Base-by-base conservation (phyloP, 2,113 vertebrate species). In the Platichthys flesus region DNA sequence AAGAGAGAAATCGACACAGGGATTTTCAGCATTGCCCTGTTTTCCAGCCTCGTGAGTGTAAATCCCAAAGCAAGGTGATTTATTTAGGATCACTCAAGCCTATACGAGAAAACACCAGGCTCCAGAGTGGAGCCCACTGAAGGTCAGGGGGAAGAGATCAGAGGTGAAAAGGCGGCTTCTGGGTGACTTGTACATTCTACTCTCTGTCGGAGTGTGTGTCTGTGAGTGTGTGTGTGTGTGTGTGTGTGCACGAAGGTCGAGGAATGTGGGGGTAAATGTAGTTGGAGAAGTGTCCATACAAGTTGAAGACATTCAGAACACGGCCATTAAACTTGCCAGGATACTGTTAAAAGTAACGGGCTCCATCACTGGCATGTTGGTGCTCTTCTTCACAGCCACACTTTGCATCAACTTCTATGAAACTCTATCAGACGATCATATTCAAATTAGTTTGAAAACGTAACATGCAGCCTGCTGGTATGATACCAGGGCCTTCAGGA, bases 211-310 rank as follows among this genome's bases (percentile, higher is more conserved):
- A 62, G 78, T 42, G 49, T 51, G 74, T 21, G 5, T 23, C 42
- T 24, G 31, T 0, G 35, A 62, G 78, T 21, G 5, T 23, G 74
- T 21, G 5, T 23, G 42, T 24, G 77, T 42, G 49, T 51, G 74
- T 21, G 5, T 23, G 21, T 24, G 31, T 31, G 24, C 26, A 9
- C n/a, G 69, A 72, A 56, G 47, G 47, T 66, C 1, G 5, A 87
- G 79, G 88, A 90, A 92, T 91, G 89, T 47, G 65, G 60, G 67
- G 60, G 67, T 58, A 72, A 74, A 88, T 24, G 52, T 26, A 76
- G 37, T 63, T 26, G 49, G 85, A 60, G 79, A 80, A 68, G 62
- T 76, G 67, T 59, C 83, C 5, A 9, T 65, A 54, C 76, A 81
- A 79, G 79, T 74, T 79, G 62, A 71, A 69, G 16, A 51, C 71